Evolutionary conservation across 2,113 vertebrate species (phyloP).

Genomic region (Equus quagga): DNA sequence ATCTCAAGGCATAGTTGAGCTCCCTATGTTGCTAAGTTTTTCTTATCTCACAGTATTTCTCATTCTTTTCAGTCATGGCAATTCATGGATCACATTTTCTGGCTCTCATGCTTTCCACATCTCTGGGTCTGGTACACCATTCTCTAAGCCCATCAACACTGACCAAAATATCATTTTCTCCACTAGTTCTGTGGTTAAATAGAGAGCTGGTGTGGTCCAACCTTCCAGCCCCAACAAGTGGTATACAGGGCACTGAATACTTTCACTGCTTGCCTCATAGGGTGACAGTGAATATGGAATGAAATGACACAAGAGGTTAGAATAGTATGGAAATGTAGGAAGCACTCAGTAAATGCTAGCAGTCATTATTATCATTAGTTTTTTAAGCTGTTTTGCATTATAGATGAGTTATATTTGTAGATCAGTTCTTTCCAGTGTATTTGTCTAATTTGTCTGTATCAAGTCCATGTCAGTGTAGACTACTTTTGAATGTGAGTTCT

Average conservation of each 20-base stretch:
- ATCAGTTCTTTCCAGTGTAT: neutral
- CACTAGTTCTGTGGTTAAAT: neutral
- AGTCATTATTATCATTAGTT: neutral
- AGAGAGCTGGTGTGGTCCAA: neutral
- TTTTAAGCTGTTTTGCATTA: neutral
- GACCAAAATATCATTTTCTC: neutral
- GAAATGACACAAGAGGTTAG: neutral
- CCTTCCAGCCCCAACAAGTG: neutral
- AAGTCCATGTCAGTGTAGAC: neutral
- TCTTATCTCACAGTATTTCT: neutral
- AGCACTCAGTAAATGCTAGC: neutral
- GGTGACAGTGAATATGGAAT: neutral
- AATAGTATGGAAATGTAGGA: neutral
- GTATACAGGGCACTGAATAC: neutral
- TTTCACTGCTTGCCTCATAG: neutral
- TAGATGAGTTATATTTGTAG: neutral
- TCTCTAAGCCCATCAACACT: neutral
- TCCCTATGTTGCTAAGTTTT: neutral
- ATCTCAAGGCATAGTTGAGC: neutral
- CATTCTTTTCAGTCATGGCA: neutral
- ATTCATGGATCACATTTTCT: neutral
- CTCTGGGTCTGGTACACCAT: neutral
- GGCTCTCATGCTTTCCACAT: neutral
- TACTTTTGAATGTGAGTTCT: constrained; percentile 28
- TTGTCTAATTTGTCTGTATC: neutral